Conservation (phyloP, 2,113 vertebrate genomes). For the Sylvilagus bachmani region DNA sequence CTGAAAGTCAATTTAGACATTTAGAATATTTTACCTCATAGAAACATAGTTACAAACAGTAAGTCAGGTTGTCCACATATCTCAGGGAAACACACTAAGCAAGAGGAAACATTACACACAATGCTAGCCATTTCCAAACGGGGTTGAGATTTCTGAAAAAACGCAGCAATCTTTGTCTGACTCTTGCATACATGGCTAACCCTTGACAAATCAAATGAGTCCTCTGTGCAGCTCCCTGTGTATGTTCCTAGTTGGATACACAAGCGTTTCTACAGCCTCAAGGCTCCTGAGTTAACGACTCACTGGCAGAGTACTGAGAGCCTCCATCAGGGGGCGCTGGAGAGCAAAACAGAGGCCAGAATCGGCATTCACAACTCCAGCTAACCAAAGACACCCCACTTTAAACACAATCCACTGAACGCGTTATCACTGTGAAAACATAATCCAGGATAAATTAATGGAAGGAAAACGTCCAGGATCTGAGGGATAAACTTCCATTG, state of each 20-base stretch:
- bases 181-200: background rate
- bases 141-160: background rate
- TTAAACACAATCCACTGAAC: background rate
- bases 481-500: no score
- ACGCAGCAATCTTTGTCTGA: background rate
- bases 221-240: background rate
- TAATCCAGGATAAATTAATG: background rate
- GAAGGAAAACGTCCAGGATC: no score
- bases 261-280: background rate
- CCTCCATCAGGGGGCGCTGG: background rate
- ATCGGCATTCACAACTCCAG: background rate
- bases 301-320: background rate
- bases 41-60: constrained; percentile 26
- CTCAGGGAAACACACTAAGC: constrained; percentile 5
- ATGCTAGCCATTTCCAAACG: background rate
- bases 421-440: background rate
- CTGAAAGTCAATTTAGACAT: background rate
- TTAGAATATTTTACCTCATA: background rate
- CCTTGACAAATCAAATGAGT: background rate
- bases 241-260: background rate
- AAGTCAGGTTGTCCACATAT: background rate
- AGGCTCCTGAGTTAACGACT: constrained; percentile 23
- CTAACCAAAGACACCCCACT: background rate
- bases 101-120: background rate
- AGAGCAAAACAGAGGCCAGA: background rate